These are phyloP conservation scores for Perccottus glenii DNA, from an alignment of 2,113 vertebrate genomes.

Conservation along the genomic window DNA sequence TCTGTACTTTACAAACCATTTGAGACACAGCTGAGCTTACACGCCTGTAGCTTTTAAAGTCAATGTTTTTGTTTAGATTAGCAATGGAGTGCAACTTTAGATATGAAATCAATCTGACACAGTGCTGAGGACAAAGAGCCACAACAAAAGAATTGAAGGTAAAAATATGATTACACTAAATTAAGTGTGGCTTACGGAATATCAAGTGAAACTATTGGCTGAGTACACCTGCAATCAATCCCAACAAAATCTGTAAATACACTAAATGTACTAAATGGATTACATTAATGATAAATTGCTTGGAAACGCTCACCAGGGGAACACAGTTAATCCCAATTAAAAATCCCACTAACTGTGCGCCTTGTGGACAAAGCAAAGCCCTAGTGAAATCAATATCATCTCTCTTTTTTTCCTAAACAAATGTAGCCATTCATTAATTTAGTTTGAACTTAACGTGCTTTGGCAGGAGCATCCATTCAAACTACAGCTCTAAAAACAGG, in stretches of 20 bases:
- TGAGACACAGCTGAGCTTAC: slow-evolving; percentile 1
- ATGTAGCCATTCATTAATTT: slow-evolving; percentile 13
- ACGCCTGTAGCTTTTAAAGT: background rate
- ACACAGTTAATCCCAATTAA: slow-evolving; percentile 65
- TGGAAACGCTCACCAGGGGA: slow-evolving; percentile 58
- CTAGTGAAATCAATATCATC: slow-evolving; percentile 40
- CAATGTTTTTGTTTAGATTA: background rate
- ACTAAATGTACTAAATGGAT: slow-evolving; percentile 61
- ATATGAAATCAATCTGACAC: background rate
- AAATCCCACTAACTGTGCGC: slow-evolving; percentile 54
- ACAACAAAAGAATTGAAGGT: background rate
- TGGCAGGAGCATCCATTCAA: slow-evolving; percentile 18
- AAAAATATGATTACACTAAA: background rate
- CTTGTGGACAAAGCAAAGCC: slow-evolving; percentile 50
- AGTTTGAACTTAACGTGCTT: slow-evolving; percentile 17
- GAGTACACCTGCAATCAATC: slow-evolving; percentile 44
- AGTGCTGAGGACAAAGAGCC: background rate
- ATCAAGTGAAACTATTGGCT: slow-evolving; percentile 13
- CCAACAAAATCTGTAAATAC: slow-evolving; percentile 44
- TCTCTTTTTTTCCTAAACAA: slow-evolving; percentile 5
- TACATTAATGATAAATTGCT: slow-evolving; percentile 66
- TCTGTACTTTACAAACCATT: slow-evolving; percentile 2
- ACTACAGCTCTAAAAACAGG: slow-evolving; percentile 34
- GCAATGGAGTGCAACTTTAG: background rate
- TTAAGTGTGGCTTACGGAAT: slow-evolving; percentile 6